Evolutionary conservation across 2,797 vertebrate genomes (phyloP).

Genomic region (Notolabrus celidotus): DNA sequence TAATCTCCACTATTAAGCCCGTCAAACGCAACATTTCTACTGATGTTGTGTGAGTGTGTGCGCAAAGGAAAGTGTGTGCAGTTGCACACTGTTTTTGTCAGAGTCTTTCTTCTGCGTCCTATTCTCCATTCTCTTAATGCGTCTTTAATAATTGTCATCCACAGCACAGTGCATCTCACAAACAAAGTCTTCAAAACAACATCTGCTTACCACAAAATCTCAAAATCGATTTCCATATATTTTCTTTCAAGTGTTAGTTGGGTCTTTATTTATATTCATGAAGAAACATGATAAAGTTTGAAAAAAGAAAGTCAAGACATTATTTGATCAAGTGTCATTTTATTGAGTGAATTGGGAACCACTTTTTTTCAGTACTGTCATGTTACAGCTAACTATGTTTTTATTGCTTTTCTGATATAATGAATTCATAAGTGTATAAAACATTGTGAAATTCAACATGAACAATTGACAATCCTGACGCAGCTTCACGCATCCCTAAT

Average conservation of each 20-base stretch:
- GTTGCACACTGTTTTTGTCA: slow-evolving; percentile 16
- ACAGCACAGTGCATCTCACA: slow-evolving; percentile 41
- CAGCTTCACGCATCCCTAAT: slow-evolving; percentile 42
- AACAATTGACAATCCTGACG: slow-evolving; percentile 32
- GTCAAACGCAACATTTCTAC: slow-evolving; percentile 53
- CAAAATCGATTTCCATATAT: slow-evolving; percentile 41
- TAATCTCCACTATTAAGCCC: slow-evolving; percentile 62
- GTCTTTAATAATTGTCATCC: slow-evolving; percentile 57
- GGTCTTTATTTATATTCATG: slow-evolving; percentile 47
- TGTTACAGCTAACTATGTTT: slow-evolving; percentile 19
- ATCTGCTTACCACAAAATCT: slow-evolving; percentile 47
- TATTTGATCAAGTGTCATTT: slow-evolving; percentile 27
- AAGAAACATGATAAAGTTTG: slow-evolving; percentile 41
- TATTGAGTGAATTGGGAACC: slow-evolving; percentile 21
- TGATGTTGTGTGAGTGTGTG: slow-evolving; percentile 24
- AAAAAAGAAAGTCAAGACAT: slow-evolving; percentile 34
- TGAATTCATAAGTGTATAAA: slow-evolving; percentile 39
- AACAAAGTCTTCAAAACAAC: slow-evolving; percentile 62
- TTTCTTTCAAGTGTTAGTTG: slow-evolving; percentile 30
- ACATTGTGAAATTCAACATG: slow-evolving; percentile 22
- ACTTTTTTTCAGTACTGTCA: slow-evolving; percentile 16
- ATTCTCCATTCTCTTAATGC: slow-evolving; percentile 59
- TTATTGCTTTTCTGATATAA: slow-evolving; percentile 37
- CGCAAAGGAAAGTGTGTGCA: no score
- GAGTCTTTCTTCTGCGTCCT: slow-evolving; percentile 28